Base-by-base conservation (phyloP, 2,113 vertebrate species). In the Aegotheles bennettii region DNA sequence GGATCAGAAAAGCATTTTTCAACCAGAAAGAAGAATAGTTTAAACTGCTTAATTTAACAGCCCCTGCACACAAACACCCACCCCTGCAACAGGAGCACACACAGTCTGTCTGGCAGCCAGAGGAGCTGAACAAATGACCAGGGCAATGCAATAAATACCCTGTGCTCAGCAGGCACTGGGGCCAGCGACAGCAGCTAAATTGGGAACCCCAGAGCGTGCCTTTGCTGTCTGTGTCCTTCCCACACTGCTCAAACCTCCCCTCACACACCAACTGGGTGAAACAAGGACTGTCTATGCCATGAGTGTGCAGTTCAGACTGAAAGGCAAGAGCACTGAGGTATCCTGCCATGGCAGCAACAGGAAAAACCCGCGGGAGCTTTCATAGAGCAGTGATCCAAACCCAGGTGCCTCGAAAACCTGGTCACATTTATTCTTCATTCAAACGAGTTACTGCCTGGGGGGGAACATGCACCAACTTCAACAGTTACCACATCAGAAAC, bases 71-170 rank as follows among this genome's bases (percentile, higher is more conserved):
- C 24, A 17, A 50, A n/a, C 36, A 33, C 8, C 29, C 51, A 11
- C 11, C 26, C 29, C 74, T 57, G 43, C 29, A 79, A 50, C 68
- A 29, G 25, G 25, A 57, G 40, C 81, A 76, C 31, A 2, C 6
- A 6, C 4, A 16, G 50, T 4, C 11, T 20, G n/a, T 6, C 21
- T 19, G 42, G n/a, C 0, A 0, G 47, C 36, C 67, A 16, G 68
- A 51, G 38, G 19, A 43, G 20, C n/a, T 63, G 68, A 47, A 65
- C 11, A n/a, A 81, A 45, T 0, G 2, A 63, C 11, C 26, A 14
- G 60, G 45, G 53, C 65, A 89, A 82, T 0, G 1, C 6, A 61
- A 91, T 65, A n/a, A n/a, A n/a, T n/a, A 19, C 35, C 59, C 59
- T 78, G 35, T 35, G 51, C 53, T 40, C 43, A 53, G 56, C 5